Base-by-base conservation (phyloP, 2,888 invertebrate species). In the Clitarchus hookeri region DNA sequence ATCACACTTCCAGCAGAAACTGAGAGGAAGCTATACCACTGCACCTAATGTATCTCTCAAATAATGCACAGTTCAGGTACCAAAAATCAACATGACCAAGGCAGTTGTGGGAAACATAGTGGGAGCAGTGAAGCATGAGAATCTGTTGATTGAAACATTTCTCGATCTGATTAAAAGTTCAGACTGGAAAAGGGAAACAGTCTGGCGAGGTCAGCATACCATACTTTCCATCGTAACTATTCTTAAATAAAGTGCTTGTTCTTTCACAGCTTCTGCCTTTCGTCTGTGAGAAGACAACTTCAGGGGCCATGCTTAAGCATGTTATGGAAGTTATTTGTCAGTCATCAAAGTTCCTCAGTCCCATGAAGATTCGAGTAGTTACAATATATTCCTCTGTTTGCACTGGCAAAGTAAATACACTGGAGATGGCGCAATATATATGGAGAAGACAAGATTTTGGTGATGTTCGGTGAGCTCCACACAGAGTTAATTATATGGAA, bases 401-500 rank as follows among this genome's bases (percentile, higher is more conserved):
- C 85, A 11, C 44, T 85, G 19, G 44, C 85, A 11, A 85, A 85
- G 53, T 48, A 79, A 11, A 26, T 79, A 1, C 80, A 85, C 80
- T 82, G 82, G 78, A 80, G 36, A 19, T 85, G 78, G 44, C 78
- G 80, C 6, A 13, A 85, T 0, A 79, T n/a, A 3, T 85, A 85
- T 44, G 85, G 85, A 85, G 85, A 85, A 44, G 79, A 85, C 12
- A 85, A 79, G 85, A 77, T 77, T 84, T 8, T 84, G 12, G 84
- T 84, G n/a, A 53, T 84, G 53, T 77, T 77, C 12, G 77, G 84
- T 36, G 54, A 25, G 4, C 84, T 77, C n/a, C 84, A 84, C 4
- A 77, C 77, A 44, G 84, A 54, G 44, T 36, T 84, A 44, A 16
- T 23, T 25, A 26, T 77, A 23, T 65, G 82, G 27, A 27, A 12